phyloP scores from a whole-genome alignment of 2,113 vertebrate species.

The Oncorhynchus gorbuscha region DNA sequence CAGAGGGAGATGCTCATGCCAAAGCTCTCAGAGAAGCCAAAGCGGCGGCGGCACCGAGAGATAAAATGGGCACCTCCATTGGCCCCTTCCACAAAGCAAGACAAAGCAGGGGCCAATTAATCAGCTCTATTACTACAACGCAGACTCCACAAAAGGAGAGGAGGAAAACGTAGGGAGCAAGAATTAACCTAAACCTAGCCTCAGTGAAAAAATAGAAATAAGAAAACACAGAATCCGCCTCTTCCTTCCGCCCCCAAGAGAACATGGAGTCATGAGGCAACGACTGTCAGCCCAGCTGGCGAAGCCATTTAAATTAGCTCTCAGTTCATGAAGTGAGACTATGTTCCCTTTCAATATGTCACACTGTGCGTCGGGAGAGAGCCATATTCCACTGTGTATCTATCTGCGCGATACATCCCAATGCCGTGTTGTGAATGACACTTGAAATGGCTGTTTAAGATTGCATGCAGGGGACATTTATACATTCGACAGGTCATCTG shows the following conservation, averaged over 20 bases:
- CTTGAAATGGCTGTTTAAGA: neutral
- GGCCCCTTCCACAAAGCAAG: constrained; percentile 13
- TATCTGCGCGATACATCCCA: constrained; percentile 9
- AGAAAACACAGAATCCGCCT: neutral
- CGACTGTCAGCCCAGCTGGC: constrained; percentile 1
- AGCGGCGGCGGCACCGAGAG: constrained; percentile 13
- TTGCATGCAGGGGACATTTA: neutral
- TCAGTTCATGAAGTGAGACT: neutral
- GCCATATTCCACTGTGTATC: neutral
- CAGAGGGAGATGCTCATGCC: neutral
- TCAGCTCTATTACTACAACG: constrained; percentile 16
- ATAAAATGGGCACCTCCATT: constrained; percentile 34
- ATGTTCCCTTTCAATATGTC: constrained; percentile 3
- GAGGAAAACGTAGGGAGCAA: neutral
- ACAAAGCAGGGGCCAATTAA: constrained; percentile 16
- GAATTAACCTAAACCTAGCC: no score
- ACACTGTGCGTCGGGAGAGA: constrained; percentile 14
- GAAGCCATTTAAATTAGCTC: constrained; percentile 12
- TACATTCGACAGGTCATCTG: neutral
- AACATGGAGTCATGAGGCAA: constrained; percentile 8
- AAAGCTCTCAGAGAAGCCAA: neutral
- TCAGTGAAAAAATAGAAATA: neutral
- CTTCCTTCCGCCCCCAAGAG: neutral
- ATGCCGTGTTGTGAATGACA: no score
- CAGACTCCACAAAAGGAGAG: neutral